These are phyloP conservation scores for Ascaphus truei DNA, from an alignment of 2,113 vertebrate genomes.

Conservation along the genomic window DNA sequence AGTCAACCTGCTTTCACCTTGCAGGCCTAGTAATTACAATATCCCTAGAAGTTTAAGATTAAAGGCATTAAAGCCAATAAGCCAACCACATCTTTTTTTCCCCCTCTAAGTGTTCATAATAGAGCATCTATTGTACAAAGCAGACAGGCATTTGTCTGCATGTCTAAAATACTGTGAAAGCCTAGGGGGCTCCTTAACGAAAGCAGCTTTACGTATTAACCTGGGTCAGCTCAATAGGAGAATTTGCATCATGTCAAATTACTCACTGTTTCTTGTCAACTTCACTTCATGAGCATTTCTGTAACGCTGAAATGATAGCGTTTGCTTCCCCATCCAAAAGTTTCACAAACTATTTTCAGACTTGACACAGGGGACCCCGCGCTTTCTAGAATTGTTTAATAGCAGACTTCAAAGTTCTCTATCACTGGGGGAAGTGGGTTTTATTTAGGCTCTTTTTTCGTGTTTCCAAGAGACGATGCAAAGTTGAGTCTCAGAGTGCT, in stretches of 20 bases:
- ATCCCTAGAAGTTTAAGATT: too few relatives aligned
- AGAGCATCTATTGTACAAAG: not conserved
- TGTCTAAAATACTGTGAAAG: not conserved
- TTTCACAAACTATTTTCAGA: not conserved
- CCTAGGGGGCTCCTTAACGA: constrained; percentile 18
- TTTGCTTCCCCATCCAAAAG: not conserved
- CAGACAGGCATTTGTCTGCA: constrained; percentile 17
- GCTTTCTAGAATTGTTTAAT: not conserved
- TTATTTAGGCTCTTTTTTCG: not conserved
- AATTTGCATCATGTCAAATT: constrained; percentile 18
- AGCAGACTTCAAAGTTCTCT: not conserved
- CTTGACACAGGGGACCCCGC: not conserved
- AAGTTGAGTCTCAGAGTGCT: not conserved
- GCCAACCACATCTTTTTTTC: too few relatives aligned
- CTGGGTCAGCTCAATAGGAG: constrained; percentile 20
- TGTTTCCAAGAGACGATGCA: not conserved
- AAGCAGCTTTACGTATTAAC: constrained; percentile 34
- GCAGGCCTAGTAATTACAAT: too few relatives aligned
- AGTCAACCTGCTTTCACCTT: too few relatives aligned
- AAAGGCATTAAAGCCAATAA: too few relatives aligned
- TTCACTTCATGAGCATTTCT: constrained; percentile 25
- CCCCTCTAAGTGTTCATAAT: not conserved
- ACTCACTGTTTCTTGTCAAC: constrained; percentile 22
- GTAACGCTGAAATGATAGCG: not conserved
- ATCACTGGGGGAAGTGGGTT: not conserved